Base-by-base conservation (phyloP, 35 echinoderm and acorn worm species). In the Strongylocentrotus purpuratus region DNA sequence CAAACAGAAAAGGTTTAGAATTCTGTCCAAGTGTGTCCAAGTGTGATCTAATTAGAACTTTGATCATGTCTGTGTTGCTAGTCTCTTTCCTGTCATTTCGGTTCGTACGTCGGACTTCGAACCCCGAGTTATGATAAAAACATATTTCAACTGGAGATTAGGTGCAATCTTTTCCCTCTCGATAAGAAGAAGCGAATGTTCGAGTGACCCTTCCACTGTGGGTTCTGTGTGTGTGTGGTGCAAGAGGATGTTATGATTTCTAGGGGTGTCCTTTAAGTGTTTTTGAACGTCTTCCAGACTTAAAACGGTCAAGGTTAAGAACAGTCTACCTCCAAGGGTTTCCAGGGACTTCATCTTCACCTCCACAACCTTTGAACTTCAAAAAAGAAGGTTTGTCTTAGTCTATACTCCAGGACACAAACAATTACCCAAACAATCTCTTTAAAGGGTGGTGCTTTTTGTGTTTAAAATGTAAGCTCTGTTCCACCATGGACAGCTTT, bases 11-110 rank as follows among this genome's bases (percentile, higher is more conserved):
- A 33, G 18, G 25, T 5, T 13, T 28, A 41, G 31, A 46, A 89
- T 10, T 55, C 7, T 55, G 9, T 55, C 35, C 35, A 59, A 87
- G 10, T 9, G 20, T 87, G 18, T 35, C 65, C 65, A n/a, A 78
- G 91, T 93, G 48, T 93, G 91, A 93, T 18, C 46, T 93, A 93
- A 93, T 93, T 93, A 93, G 91, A 93, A 93, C 91, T 93, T 93
- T 93, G 91, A 58, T 58, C 91, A 93, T 31, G 31, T 93, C 46
- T 93, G 46, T 93, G 91, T 58, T 47, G 20, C 87, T 46, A n/a
- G 5, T 89, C 87, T 41, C 32, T 89, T 31, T 89, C 87, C 87
- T 22, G 15, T 46, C 45, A 89, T 46, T 20, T 45, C 87, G 2
- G 9, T 47, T 93, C 91, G 20, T 58, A 20, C 1, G 45, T 12